These are phyloP conservation scores for Xylocampa areola DNA, from an alignment of 2,888 invertebrate genomes.

Conservation along the genomic window DNA sequence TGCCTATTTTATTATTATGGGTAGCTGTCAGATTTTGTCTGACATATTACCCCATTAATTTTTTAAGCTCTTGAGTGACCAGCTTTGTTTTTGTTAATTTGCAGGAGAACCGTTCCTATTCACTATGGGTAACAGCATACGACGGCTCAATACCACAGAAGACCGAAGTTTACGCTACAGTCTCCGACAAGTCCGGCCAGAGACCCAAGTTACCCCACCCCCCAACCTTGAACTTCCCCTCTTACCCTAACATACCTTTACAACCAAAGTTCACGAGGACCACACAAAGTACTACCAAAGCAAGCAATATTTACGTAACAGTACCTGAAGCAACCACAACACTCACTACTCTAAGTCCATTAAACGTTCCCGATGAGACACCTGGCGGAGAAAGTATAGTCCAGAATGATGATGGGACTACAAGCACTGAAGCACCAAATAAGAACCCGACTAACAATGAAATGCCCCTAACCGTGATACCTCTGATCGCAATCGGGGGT, in stretches of 20 bases:
- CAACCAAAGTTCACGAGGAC: constrained; percentile 68
- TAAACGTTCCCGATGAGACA: constrained; percentile 69
- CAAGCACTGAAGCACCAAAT: constrained; percentile 69
- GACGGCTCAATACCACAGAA: constrained; percentile 83
- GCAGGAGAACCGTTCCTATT: constrained; percentile 84
- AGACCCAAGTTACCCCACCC: constrained; percentile 75
- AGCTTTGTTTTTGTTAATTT: constrained; percentile 55
- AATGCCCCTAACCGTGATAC: constrained; percentile 92
- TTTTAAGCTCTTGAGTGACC: not conserved
- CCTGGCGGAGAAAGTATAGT: constrained; percentile 66
- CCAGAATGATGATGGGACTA: constrained; percentile 67
- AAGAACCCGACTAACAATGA: constrained; percentile 84
- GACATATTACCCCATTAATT: too few species aligned
- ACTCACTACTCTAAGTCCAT: constrained; percentile 67
- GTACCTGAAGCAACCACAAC: constrained; percentile 77
- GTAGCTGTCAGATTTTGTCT: too few species aligned
- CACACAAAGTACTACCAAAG: constrained; percentile 76
- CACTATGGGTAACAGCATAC: constrained; percentile 82
- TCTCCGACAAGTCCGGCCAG: constrained; percentile 76
- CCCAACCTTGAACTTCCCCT: constrained; percentile 69
- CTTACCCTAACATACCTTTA: constrained; percentile 60
- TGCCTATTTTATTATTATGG: too few species aligned
- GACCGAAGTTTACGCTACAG: constrained; percentile 80
- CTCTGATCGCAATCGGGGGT: constrained; percentile 92
- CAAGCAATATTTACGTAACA: constrained; percentile 67